These are phyloP conservation scores for Thymallus thymallus DNA, from an alignment of 2,113 vertebrate genomes.

Conservation along the genomic window DNA sequence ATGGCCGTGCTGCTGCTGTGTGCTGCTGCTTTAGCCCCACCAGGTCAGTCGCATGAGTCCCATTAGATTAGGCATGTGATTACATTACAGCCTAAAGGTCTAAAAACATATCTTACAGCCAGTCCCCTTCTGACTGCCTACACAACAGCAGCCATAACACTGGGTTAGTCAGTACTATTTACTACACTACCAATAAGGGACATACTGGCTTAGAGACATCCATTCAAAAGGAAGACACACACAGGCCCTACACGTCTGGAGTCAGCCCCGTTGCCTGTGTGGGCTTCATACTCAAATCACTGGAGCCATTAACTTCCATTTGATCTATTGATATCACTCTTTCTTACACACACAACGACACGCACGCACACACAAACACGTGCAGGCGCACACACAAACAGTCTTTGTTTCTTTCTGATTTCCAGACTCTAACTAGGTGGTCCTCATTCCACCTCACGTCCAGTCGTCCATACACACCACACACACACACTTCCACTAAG, in stretches of 20 bases:
- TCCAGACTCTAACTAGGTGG: no score
- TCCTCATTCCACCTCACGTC: no score
- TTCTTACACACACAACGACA: not conserved
- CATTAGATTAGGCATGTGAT: constrained; percentile 52
- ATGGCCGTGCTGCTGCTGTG: constrained; percentile 20
- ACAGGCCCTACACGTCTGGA: no score
- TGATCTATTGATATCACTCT: constrained; percentile 7
- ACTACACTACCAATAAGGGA: no score
- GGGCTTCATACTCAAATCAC: no score
- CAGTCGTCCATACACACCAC: no score
- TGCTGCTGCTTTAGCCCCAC: constrained; percentile 24
- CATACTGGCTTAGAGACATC: no score
- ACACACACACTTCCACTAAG: no score
- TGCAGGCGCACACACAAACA: not conserved
- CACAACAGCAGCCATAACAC: not conserved
- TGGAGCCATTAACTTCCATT: constrained; percentile 28
- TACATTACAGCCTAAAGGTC: constrained; percentile 44
- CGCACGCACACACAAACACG: not conserved
- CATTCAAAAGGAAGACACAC: no score
- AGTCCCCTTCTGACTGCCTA: not conserved
- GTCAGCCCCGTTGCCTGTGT: no score
- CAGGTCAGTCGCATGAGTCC: constrained; percentile 55
- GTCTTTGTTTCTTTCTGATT: no score
- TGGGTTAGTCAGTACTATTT: not conserved
- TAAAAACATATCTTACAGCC: not conserved